Evolutionary conservation across 2,888 invertebrate genomes (phyloP), one percentile per base, ranked within the genome.

Genomic region (Watsonalla binaria): DNA sequence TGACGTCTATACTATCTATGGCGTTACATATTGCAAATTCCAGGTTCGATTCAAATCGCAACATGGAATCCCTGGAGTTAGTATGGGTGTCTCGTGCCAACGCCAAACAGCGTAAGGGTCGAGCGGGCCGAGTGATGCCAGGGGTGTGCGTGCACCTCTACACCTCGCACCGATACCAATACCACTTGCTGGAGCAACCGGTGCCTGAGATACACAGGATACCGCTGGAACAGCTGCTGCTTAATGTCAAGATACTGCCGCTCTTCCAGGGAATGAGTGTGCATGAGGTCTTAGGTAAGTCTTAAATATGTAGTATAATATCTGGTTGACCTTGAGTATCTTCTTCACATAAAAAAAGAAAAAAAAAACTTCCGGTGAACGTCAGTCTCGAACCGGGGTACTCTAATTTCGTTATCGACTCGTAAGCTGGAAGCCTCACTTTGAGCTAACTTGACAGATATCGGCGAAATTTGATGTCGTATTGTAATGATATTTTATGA

Each of bases 11-110:
- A n/a, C n/a, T n/a, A n/a, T n/a, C n/a, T n/a, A 45, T n/a, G 9
- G 9, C 9, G n/a, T 45, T 11, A 35, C 6, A 35, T 35, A 35
- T 35, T 35, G 5, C 5, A 35, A 37, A 13, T 5, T 79, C 67
- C 66, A 93, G 94, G 62, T 96, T 95, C 76, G 94, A 95, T 73
- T 93, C 96, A 0, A 96, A 96, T 76, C 94, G 94, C 58, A 97
- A 97, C 74, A 96, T 96, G 96, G 96, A 96, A 66, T 96, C 96
- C 50, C 82, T 98, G 33, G 97, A 97, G 65, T 92, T 95, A 0
- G 95, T 96, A 2, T 98, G 98, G 97, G 96, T 97, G 6, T 97
- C 98, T 0, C 92, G 94, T 45, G 97, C 98, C 0, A 98, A 98
- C 84, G 97, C 97, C 0, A 90, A 95, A 60, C 98, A 99, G 76